These are phyloP conservation scores for Hetaerina titia DNA, from an alignment of 2,888 invertebrate genomes.

Conservation along the genomic window DNA sequence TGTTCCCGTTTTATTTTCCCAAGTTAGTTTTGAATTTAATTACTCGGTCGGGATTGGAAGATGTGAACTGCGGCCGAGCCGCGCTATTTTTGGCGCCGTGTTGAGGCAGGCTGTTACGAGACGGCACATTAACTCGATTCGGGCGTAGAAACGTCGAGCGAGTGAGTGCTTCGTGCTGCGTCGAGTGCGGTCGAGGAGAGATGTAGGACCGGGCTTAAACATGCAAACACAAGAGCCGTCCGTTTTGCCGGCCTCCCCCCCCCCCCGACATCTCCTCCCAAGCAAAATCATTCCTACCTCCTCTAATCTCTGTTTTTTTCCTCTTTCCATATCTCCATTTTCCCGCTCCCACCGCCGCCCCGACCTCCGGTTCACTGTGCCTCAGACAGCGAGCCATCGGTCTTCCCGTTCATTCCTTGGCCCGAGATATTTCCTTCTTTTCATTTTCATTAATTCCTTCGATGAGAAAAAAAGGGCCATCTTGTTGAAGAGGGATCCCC, in stretches of 20 bases:
- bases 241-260: background rate
- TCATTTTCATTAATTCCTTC: no score
- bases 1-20: no score
- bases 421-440: no score
- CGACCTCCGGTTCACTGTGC: background rate
- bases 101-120: background rate
- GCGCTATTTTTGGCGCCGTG: background rate
- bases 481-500: no score
- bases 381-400: no score
- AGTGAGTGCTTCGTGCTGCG: background rate
- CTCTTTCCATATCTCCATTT: background rate
- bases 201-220: slow-evolving; percentile 30
- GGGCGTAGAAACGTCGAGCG: background rate
- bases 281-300: background rate
- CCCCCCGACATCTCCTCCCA: background rate
- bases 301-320: background rate
- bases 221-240: slow-evolving; percentile 15
- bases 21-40: background rate
- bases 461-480: no score
- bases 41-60: background rate
- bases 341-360: background rate
- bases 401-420: no score
- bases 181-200: background rate
- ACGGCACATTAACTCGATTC: background rate
- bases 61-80: background rate